Evolutionary conservation across 30 jellyfish, hydroid and myxozoan genomes (phyloP), one percentile per base, ranked within the genome.

Genomic region (Aurelia coerulea): DNA sequence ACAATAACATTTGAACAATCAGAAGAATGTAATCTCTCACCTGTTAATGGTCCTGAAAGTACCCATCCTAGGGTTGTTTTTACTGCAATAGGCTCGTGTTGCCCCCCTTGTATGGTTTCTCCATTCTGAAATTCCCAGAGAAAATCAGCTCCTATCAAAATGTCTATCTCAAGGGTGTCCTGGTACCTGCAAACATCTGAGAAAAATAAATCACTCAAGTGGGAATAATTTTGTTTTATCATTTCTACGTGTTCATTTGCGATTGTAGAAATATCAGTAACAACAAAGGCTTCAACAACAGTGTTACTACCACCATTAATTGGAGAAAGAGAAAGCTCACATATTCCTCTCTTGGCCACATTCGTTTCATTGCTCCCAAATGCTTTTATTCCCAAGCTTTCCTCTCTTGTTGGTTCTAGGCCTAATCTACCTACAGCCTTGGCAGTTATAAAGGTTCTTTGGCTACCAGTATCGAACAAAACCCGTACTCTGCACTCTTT

Each of bases 341-440:
- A 74, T 51, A 86, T 90, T 8, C 64, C 63, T 68, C 90, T 86
- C 84, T 13, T 62, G 34, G 34, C 49, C 2, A 88, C 85, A 69
- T 79, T 83, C 16, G 91, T 78, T 65, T 88, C 91, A 50, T 70
- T 79, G 56, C 46, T 58, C 37, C 96, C 91, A 71, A 88, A 88
- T 16, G 86, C 41, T 59, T 78, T 88, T 3, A 88, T 79, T 16
- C 76, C 83, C 42, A 88, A 46, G 32, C 60, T 70, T 68, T 42
- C n/a, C n/a, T n/a, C n/a, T n/a, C n/a, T n/a, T n/a, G n/a, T n/a
- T n/a, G n/a, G n/a, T n/a, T n/a, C n/a, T n/a, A n/a, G n/a, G n/a
- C n/a, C n/a, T n/a, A n/a, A n/a, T n/a, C n/a, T n/a, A n/a, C n/a
- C n/a, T n/a, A n/a, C n/a, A n/a, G n/a, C n/a, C n/a, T n/a, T n/a